Percentiles rank a stretch among this genome's conserved stretches.
phyloP scores from a whole-genome alignment of 2,797 vertebrate genomes.

The Danio aesculapii region DNA sequence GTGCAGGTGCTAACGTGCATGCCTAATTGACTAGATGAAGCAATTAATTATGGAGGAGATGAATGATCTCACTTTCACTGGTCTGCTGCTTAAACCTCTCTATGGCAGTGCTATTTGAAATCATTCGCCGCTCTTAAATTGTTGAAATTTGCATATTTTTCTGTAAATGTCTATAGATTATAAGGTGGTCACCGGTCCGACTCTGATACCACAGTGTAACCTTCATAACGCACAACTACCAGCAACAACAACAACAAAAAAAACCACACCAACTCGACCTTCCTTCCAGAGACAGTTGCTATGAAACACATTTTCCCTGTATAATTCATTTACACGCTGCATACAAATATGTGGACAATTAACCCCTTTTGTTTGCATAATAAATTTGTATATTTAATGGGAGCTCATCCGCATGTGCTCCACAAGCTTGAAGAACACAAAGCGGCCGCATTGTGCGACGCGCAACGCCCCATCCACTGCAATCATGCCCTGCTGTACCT shows the following conservation, averaged over 20 bases:
- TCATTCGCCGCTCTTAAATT: not conserved
- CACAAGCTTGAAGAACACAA: constrained; percentile 64
- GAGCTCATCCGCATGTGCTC: constrained; percentile 61
- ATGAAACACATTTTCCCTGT: constrained; percentile 71
- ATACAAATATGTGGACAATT: constrained; percentile 87
- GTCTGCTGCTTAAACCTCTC: constrained; percentile 34
- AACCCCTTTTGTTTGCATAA: constrained; percentile 86
- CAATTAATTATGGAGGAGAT: constrained; percentile 71
- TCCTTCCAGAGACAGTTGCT: constrained; percentile 73
- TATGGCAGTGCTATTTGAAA: constrained; percentile 29
- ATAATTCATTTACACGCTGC: constrained; percentile 81
- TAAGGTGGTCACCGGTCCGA: constrained; percentile 12
- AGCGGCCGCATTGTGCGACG: constrained; percentile 58
- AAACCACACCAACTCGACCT: constrained; percentile 53
- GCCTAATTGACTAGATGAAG: constrained; percentile 74
- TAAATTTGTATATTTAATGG: constrained; percentile 72
- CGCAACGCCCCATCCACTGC: constrained; percentile 59
- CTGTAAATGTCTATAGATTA: not conserved
- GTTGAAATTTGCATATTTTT: not conserved
- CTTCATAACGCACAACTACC: not conserved
- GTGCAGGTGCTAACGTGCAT: constrained; percentile 76
- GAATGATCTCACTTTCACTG: constrained; percentile 64
- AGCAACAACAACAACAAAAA: not conserved
- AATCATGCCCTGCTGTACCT: constrained; percentile 68
- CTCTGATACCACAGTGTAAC: not conserved